Base-by-base conservation (phyloP, 2,113 vertebrate species). In the Oncorhynchus masou region DNA sequence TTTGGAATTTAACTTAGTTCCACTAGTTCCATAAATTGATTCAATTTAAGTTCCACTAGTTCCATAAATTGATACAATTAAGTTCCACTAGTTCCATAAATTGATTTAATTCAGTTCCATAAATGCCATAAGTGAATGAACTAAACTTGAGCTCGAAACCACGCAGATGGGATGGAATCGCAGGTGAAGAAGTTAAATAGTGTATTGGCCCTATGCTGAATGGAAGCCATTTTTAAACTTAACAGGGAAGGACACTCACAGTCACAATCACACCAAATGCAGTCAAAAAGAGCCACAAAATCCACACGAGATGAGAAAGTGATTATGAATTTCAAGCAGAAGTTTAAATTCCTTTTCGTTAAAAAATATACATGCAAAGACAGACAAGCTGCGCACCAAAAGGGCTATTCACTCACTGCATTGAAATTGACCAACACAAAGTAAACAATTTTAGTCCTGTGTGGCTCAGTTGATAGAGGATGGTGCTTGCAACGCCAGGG, bases 361-460 rank as follows among this genome's bases (percentile, higher is more conserved):
- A 19, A 1, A 24, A 39, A 39, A 39, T 2, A 39, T 39, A 86
- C 90, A 90, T 90, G 90, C 91, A 87, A 5, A 75, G 75, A 84
- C 68, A 80, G 72, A 74, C 78, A 57, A 15, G 85, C 81, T 11
- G 24, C 73, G 76, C 62, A 75, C 74, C 34, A 34, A 79, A 68
- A 75, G 73, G 81, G 65, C 49, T 75, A 83, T 72, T 83, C 69
- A 60, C 78, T 82, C 68, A 16, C 49, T 51, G 15, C 12, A 51
- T 51, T 3, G 15, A 51, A 51, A 51, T 51, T 16, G 59, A 60
- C 15, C n/a, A 7, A 22, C 59, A 60, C 19, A 60, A 60, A 60
- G n/a, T 19, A 2, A 39, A 39, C 39, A 0, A 39, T 9, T 8
- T 39, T 39, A 9, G 39, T 11, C 39, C 39, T 45, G 39, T 45